These are phyloP conservation scores for Marronus borbonicus DNA, from an alignment of 2,888 invertebrate species.

Conservation along the genomic window DNA sequence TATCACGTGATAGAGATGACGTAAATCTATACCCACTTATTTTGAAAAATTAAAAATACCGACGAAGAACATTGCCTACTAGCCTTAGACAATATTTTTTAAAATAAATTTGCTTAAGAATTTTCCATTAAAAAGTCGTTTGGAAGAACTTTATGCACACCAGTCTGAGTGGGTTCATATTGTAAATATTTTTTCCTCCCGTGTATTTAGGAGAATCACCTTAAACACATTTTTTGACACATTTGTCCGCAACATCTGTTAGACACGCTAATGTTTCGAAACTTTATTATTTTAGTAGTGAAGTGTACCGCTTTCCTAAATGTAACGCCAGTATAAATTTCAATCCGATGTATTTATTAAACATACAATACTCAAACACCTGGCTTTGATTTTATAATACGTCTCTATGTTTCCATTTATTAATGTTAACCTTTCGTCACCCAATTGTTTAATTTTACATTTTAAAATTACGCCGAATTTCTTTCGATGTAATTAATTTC, in stretches of 20 bases:
- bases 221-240: constrained; percentile 1
- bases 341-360: constrained; percentile 15
- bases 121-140: constrained; percentile 26
- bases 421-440: constrained; percentile 9
- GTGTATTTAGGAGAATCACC: neutral
- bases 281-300: neutral
- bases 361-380: neutral
- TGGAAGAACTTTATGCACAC: constrained; percentile 3
- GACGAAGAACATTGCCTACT: constrained; percentile 20
- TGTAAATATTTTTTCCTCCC: constrained; percentile 3
- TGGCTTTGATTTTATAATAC: neutral
- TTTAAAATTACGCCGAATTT: neutral
- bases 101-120: constrained; percentile 23
- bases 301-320: neutral
- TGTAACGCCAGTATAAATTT: constrained; percentile 13
- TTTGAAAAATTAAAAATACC: constrained; percentile 33
- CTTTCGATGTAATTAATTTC: too few species aligned
- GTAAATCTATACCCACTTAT: constrained; percentile 18
- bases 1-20: constrained; percentile 20
- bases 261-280: neutral
- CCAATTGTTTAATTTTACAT: neutral
- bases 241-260: too few species aligned
- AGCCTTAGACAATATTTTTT: constrained; percentile 20
- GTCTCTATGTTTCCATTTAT: constrained; percentile 3
- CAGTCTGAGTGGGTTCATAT: neutral